Percentiles rank a stretch among this genome's conserved stretches.
phyloP scores from a whole-genome alignment of 2,888 invertebrate species.

The Mycalesis mineus region DNA sequence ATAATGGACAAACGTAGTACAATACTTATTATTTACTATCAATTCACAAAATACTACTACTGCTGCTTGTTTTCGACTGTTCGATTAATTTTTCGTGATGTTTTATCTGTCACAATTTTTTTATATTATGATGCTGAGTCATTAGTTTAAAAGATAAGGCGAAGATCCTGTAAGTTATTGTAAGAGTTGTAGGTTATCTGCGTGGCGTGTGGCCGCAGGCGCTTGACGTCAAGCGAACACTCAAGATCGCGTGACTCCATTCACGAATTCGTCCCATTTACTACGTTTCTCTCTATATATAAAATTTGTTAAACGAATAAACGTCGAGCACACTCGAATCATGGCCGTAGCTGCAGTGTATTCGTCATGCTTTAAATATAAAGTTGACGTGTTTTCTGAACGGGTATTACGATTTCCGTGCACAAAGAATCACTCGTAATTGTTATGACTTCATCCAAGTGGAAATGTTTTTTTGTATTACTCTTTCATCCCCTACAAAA shows the following conservation, averaged over 20 bases:
- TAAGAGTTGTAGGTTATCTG: constrained; percentile 39
- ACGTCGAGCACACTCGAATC: not conserved
- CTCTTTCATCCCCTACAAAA: too few relatives aligned
- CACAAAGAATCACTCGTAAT: not conserved
- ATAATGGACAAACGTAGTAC: too few relatives aligned
- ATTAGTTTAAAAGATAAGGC: not conserved
- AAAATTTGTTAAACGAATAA: constrained; percentile 21
- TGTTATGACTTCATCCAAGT: too few relatives aligned
- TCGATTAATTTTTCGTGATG: too few relatives aligned
- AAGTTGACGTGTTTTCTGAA: not conserved
- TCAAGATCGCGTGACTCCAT: constrained; percentile 57
- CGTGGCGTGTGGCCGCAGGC: constrained; percentile 47
- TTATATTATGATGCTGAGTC: constrained; percentile 12
- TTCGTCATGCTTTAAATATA: not conserved
- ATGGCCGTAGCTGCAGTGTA: not conserved
- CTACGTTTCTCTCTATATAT: constrained; percentile 21
- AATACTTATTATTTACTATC: too few relatives aligned
- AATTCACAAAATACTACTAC: too few relatives aligned
- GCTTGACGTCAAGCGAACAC: constrained; percentile 51
- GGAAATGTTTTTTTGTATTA: too few relatives aligned
- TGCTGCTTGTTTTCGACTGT: too few relatives aligned
- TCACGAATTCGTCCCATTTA: constrained; percentile 62
- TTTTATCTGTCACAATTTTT: too few relatives aligned
- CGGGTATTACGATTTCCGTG: not conserved
- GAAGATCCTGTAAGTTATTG: constrained; percentile 41